A percentile compares a stretch with the other conserved stretches of the same genome.
phyloP scores from a whole-genome alignment of 2,888 invertebrate species.

The Drosophila mimetica region DNA sequence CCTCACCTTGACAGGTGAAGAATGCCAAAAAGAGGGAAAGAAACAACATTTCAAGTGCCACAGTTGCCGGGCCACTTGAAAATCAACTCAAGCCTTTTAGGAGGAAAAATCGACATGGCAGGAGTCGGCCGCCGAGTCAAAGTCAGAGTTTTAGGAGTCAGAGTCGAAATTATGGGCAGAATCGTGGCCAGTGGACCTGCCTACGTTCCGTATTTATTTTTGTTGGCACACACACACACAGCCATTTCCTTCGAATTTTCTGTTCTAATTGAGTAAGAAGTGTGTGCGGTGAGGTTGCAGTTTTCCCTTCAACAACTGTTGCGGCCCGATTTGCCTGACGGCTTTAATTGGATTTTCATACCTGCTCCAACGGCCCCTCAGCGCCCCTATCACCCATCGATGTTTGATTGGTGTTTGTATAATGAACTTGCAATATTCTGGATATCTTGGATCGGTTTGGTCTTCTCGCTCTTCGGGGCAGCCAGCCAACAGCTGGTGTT shows the following conservation, averaged over 20 bases:
- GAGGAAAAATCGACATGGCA: conserved; percentile 74
- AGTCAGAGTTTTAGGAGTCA: conserved; percentile 24
- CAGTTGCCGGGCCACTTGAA: conserved; percentile 71
- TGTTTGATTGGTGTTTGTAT: conserved; percentile 79
- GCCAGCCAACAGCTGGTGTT: conserved; percentile 62
- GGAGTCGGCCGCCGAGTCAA: conserved; percentile 37
- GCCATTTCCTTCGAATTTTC: conserved; percentile 77
- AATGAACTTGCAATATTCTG: conserved; percentile 79
- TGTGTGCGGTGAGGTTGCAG: conserved; percentile 70
- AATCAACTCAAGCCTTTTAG: conserved; percentile 75
- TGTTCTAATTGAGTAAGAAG: conserved; percentile 80
- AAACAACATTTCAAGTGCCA: conserved; percentile 68
- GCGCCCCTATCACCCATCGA: conserved; percentile 39
- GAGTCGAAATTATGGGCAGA: conserved; percentile 28
- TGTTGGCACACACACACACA: conserved; percentile 50
- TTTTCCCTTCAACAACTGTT: conserved; percentile 62
- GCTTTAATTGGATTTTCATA: conserved; percentile 81
- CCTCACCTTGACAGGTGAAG: conserved; percentile 76
- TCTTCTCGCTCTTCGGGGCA: not conserved
- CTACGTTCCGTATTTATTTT: conserved; percentile 70
- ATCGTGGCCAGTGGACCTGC: conserved; percentile 29
- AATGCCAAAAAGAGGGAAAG: conserved; percentile 64
- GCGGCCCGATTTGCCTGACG: conserved; percentile 56
- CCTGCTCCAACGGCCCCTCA: conserved; percentile 44
- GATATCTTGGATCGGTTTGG: conserved; percentile 36